Percentiles rank a stretch among this genome's conserved stretches.
phyloP scores from a whole-genome alignment of 2,113 vertebrate genomes.

The Thalassarche chlororhynchos region DNA sequence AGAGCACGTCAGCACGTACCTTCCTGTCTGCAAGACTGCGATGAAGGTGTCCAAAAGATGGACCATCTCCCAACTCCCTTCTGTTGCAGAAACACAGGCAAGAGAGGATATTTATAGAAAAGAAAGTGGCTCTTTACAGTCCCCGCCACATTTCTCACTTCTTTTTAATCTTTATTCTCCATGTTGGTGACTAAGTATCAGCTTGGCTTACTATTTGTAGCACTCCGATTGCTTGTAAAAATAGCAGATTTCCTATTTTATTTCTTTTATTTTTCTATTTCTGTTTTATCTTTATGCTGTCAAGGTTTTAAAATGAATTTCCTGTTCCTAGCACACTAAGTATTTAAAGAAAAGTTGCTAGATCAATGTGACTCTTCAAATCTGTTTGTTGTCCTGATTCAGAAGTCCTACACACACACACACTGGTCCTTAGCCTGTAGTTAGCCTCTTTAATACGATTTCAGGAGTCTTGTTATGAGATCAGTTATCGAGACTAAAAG shows the following conservation, averaged over 20 bases:
- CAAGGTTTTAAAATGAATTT: not conserved
- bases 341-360: not conserved
- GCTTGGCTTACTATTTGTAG: not conserved
- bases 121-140: not conserved
- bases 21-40: not conserved
- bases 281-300: not conserved
- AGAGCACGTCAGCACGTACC: not conserved
- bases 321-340: not conserved
- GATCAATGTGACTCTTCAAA: not conserved
- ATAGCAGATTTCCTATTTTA: not conserved
- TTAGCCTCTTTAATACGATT: not conserved
- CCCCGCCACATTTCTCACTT: not conserved
- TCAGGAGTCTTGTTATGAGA: not conserved
- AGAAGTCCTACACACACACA: not conserved
- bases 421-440: not conserved
- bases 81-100: not conserved
- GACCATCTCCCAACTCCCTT: not conserved
- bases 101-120: not conserved
- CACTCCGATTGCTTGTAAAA: not conserved
- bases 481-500: not conserved
- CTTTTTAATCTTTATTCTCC: not conserved
- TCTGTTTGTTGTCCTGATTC: not conserved
- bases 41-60: not conserved
- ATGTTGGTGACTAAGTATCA: not conserved
- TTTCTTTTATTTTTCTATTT: constrained; percentile 2